Base-by-base conservation (phyloP, 2,797 vertebrate genomes). In the Buceros bicornis region DNA sequence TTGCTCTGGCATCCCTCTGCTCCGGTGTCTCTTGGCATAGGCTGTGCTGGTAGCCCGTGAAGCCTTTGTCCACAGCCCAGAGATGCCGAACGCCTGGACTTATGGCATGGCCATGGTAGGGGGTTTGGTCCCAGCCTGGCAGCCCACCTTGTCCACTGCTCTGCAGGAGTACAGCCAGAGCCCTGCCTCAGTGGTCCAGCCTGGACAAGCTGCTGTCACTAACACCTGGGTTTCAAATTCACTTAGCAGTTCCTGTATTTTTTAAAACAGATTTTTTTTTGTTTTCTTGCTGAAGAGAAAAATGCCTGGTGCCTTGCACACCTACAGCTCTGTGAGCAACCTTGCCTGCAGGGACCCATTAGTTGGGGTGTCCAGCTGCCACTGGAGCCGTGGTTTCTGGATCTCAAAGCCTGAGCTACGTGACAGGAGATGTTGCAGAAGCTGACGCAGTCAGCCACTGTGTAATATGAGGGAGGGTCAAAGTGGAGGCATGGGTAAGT, bases 51-150 rank as follows among this genome's bases (percentile, higher is more conserved):
- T 10, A 76, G 29, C 26, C 50, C 53, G 8, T 1, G 4, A 51
- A 69, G 25, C 25, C 40, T 70, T 64, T 2, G 2, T 51, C 50
- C 66, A 25, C n/a, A 56, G 31, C 35, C 24, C n/a, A 76, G 47
- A 35, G 69, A 29, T 8, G 18, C 10, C 18, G 16, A 61, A 40
- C 1, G 0, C 19, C 0, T 0, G 28, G 24, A 45, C 35, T 62
- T 47, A 35, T 1, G 0, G 28, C n/a, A 37, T 13, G 42, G n/a
- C 37, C 1, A 0, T 21, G 18, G 47, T 47, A 35, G 21, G 29
- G 31, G 12, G 25, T 56, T 61, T 76, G 7, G 29, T 25, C 16
- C 21, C 74, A 71, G 20, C 11, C 24, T 76, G 21, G 26, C 62
- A 80, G 28, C 40, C 45, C 1, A 0, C 21, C 47, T 31, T 28